phyloP scores from a whole-genome alignment of 2,113 vertebrate genomes.

The Columba janthina region DNA sequence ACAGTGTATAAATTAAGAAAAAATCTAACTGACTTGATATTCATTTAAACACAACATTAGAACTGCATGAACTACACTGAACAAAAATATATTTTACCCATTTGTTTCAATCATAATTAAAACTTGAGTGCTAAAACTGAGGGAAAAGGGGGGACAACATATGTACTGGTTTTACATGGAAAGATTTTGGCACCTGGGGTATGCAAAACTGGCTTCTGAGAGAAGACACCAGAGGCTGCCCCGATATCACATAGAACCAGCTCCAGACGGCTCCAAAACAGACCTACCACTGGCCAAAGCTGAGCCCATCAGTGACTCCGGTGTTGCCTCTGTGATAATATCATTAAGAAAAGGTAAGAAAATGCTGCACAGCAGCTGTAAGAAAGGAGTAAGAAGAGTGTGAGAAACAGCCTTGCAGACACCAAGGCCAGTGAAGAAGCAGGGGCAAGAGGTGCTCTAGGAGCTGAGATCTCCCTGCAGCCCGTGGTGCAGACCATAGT shows the following conservation, averaged over 20 bases:
- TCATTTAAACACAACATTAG: not conserved
- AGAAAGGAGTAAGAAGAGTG: not conserved
- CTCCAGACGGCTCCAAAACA: not conserved
- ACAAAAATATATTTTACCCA: not conserved
- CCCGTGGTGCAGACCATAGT: too few species aligned
- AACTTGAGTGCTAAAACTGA: not conserved
- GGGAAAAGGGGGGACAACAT: not conserved
- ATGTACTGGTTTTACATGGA: not conserved
- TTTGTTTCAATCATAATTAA: not conserved
- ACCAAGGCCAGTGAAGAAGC: not conserved
- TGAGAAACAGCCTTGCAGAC: not conserved
- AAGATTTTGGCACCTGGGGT: not conserved
- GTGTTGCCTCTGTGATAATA: not conserved
- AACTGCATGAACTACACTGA: not conserved
- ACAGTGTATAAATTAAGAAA: not conserved
- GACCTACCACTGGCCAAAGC: not conserved
- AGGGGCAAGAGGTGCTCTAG: not conserved
- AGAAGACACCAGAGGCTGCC: not conserved
- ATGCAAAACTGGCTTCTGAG: not conserved
- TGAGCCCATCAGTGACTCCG: not conserved
- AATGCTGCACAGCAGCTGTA: not conserved
- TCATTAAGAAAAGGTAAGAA: not conserved
- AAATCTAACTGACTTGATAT: not conserved
- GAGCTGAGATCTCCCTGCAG: too few species aligned
- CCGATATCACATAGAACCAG: accelerated